Evolutionary conservation across 2,113 vertebrate genomes (phyloP), one percentile per base, ranked within the genome.

Genomic region (Sinocyclocheilus grahami): DNA sequence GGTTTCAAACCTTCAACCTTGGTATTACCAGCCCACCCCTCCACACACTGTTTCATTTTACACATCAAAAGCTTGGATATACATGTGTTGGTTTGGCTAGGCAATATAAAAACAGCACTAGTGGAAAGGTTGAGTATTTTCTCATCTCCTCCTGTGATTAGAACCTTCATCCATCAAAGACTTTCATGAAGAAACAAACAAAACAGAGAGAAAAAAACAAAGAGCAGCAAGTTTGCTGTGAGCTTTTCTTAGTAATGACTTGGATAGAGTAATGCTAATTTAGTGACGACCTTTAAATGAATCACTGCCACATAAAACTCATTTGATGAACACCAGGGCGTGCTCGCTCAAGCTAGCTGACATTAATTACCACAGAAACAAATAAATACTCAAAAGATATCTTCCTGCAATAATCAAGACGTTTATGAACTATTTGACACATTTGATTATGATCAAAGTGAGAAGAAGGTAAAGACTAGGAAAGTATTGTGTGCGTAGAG

Each of bases 291-390:
- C 60, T 83, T 65, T 88, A 58, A 88, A 85, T 85, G 22, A 88
- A 82, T 82, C 48, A 78, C 62, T 88, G 78, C 84, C 78, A 77
- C 83, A 55, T 85, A 62, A 88, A 84, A 75, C 67, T 84, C 53
- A 87, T 58, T 77, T 87, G 80, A 76, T 85, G 71, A 85, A 74
- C 78, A 82, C 78, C 81, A 65, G 72, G 79, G 71, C 48, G 27
- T 85, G 60, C 51, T 83, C 30, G 27, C 79, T 69, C 62, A 30
- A 46, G 30, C 42, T 82, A 53, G 53, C 62, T 78, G 51, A 85
- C 75, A 77, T 85, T 82, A 71, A 78, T 78, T 75, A 77, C 78
- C 58, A 71, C 51, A 14, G 72, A 86, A 83, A 82, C 67, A n/a
- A n/a, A n/a, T n/a, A 71, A 24, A 42, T 9, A 72, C 63, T 39